Evolutionary conservation across 2,113 vertebrate genomes (phyloP), one percentile per base, ranked within the genome.

Genomic region (Peromyscus leucopus): DNA sequence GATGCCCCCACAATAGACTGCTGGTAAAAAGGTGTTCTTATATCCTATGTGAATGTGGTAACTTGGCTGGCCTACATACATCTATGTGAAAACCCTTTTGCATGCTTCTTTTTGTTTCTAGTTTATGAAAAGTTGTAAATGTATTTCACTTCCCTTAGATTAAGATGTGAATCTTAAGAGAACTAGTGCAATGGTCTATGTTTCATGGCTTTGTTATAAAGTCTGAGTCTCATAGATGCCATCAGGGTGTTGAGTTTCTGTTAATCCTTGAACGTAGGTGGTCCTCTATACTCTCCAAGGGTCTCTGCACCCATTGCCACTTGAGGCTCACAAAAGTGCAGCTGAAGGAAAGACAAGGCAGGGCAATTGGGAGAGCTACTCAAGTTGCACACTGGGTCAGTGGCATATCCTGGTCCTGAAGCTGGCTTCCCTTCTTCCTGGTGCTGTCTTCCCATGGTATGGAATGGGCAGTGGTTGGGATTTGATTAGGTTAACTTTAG

Each of bases 71-170:
- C n/a, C 26, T 74, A 46, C 36, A 75, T 51, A 51, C 7, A 4
- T 65, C 19, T 65, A 10, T 24, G 13, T 67, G 46, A 69, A 67
- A 42, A 93, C 90, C 46, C 83, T 93, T 76, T 76, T 51, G 21
- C 86, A 78, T 7, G 33, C 8, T 57, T 87, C n/a, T 93, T 65
- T 87, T 80, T 67, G 15, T 89, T 69, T 79, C 16, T 92, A 39
- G 28, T 33, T 61, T 51, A 19, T 79, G 89, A 88, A 88, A 79
- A 72, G 36, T 61, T 61, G 33, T 84, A 87, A 90, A 59, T 51
- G 21, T 59, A 46, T 71, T 95, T 76, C 36, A 80, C n/a, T 89
- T 76, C 42, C n/a, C 42, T 92, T 82, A 24, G 42, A 39, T 94
- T 89, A 92, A 71, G 69, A 80, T 71, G 11, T 7, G 39, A 90